These are phyloP conservation scores for Malurus alboscapulatus DNA, from an alignment of 2,113 vertebrate species.

Conservation along the genomic window DNA sequence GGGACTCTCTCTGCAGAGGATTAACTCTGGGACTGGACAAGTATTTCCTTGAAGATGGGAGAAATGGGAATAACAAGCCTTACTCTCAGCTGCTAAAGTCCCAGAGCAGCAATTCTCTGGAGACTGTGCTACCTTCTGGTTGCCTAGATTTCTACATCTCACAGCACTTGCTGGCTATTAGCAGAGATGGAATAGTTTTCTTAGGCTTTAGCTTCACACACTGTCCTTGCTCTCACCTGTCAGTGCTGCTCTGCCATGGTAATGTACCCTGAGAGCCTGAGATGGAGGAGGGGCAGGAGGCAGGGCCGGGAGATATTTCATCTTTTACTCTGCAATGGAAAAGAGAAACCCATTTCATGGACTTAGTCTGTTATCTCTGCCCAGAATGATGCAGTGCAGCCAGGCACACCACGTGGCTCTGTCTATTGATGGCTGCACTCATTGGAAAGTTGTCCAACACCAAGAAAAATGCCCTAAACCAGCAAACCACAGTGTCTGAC, in stretches of 20 bases:
- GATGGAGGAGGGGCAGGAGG: not conserved
- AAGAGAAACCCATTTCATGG: not conserved
- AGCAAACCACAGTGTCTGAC: not conserved
- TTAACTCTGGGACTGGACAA: not conserved
- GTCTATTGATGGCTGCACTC: not conserved
- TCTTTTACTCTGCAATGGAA: not conserved
- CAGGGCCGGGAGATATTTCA: not conserved
- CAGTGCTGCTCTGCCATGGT: not conserved
- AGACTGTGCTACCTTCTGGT: not conserved
- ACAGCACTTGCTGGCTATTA: not conserved
- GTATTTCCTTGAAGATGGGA: not conserved
- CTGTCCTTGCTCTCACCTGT: not conserved
- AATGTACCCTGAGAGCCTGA: fast-evolving
- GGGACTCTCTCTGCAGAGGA: not conserved
- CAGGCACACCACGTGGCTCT: not conserved
- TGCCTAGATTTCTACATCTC: not conserved
- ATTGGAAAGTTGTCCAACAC: not conserved
- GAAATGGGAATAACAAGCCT: not conserved
- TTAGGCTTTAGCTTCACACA: not conserved
- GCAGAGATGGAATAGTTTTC: not conserved
- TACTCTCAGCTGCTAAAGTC: not conserved
- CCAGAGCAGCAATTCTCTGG: not conserved
- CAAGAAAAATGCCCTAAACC: not conserved
- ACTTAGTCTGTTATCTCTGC: not conserved
- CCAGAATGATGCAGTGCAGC: not conserved